These are phyloP conservation scores for Meiosimyza platycephala DNA, from an alignment of 2,888 invertebrate species.

Conservation along the genomic window DNA sequence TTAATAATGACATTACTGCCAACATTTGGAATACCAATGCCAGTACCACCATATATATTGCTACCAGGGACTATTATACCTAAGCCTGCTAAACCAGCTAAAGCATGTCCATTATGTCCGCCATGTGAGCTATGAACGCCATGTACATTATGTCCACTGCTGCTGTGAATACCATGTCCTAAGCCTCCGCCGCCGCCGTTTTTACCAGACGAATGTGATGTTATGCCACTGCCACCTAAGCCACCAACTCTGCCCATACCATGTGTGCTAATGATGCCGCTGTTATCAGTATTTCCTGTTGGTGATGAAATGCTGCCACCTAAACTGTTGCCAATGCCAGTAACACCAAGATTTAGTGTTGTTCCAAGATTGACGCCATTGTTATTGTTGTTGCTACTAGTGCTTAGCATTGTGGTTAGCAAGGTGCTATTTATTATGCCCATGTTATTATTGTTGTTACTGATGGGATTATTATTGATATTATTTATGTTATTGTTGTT, in stretches of 20 bases:
- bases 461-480: constrained; percentile 40
- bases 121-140: constrained; percentile 10
- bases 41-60: constrained; percentile 48
- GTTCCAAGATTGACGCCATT: constrained; percentile 25
- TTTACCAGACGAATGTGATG: not conserved
- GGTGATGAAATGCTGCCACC: constrained; percentile 34
- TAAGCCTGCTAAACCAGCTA: constrained; percentile 57
- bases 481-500: constrained; percentile 43
- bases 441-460: constrained; percentile 44
- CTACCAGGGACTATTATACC: constrained; percentile 56
- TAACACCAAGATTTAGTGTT: constrained; percentile 22
- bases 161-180: not conserved
- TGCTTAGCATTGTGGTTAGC: constrained; percentile 51
- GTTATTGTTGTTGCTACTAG: constrained; percentile 31
- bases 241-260: constrained; percentile 30
- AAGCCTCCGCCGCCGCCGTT: constrained; percentile 23
- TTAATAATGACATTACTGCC: constrained; percentile 46
- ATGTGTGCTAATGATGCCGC: constrained; percentile 21
- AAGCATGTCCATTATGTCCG: constrained; percentile 50
- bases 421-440: constrained; percentile 54
- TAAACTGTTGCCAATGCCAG: constrained; percentile 39
- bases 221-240: not conserved
- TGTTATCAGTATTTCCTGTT: constrained; percentile 38
- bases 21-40: constrained; percentile 46
- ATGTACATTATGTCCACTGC: not conserved